Evolutionary conservation across 1,140 invertebrate species (phyloP).

Genomic region (Diabrotica virgifera): DNA sequence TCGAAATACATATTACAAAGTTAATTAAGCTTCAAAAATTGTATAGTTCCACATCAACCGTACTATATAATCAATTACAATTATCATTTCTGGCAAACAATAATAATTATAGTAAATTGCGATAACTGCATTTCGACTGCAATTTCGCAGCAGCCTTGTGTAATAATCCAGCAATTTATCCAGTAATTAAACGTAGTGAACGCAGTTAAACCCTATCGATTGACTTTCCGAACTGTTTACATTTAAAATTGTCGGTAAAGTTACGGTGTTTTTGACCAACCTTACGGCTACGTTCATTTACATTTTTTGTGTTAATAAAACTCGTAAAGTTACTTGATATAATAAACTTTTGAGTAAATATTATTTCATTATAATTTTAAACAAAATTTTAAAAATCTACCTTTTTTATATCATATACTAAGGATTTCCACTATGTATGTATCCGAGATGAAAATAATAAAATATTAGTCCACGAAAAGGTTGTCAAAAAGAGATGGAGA

Average conservation of each 20-base stretch:
- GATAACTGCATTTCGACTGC: conserved; percentile 13
- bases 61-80: conserved; percentile 4
- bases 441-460: too few relatives aligned
- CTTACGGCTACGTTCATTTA: neutral
- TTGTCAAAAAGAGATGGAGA: too few relatives aligned
- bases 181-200: conserved; percentile 13
- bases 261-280: neutral
- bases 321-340: neutral
- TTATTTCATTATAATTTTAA: too few relatives aligned
- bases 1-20: too few relatives aligned
- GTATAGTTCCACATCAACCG: too few relatives aligned
- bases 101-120: conserved; percentile 16
- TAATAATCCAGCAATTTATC: conserved; percentile 19
- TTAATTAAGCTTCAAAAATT: too few relatives aligned
- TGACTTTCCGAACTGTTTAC: conserved; percentile 4
- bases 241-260: neutral
- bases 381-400: too few relatives aligned
- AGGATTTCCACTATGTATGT: too few relatives aligned
- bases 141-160: conserved; percentile 13
- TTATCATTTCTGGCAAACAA: conserved; percentile 10
- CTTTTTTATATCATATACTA: too few relatives aligned
- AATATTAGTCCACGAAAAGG: too few relatives aligned
- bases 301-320: neutral
- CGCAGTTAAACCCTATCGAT: conserved; percentile 17
- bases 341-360: neutral